Base-by-base conservation (phyloP, 1,140 invertebrate species). In the Helicoverpa armigera region DNA sequence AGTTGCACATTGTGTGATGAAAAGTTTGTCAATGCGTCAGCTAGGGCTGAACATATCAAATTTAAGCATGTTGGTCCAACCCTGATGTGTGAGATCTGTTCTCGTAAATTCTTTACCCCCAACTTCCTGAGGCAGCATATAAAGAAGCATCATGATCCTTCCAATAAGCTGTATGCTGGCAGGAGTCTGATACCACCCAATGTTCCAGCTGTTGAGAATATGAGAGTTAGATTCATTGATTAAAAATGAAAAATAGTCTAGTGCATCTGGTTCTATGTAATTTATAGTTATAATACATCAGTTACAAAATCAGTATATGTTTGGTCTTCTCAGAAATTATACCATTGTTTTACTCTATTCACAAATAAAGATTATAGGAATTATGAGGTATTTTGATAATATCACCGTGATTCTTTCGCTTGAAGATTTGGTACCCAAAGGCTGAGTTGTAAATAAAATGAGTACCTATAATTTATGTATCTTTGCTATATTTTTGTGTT, bases 21-120 rank as follows among this genome's bases (percentile, higher is more conserved):
- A 70, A 91, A 80, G 83, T 94, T 94, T 87, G 91, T 94, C 0
- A 94, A 94, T 82, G 89, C 93, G 3, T 94, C 93, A 1, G 87
- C 91, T 2, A 88, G 93, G 76, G 91, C 91, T 7, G 93, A 94
- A 53, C 92, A 94, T 83, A 90, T 92, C 0, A 94, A 93, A 48
- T 94, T 90, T 54, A 94, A 92, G 74, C 93, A 94, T 83, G 82
- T 91, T 0, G 92, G 91, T 7, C 93, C 93, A 31, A 92, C 89
- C 3, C 70, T 94, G 0, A 87, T 87, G 85, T 94, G 93, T 72
- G 91, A 94, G 13, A 89, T 94, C 53, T 94, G 93, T 76, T 88
- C 89, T 23, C 81, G 88, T 12, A 93, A 92, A 53, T 94, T 94
- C 88, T 91, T 94, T 0, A 94, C 93, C 12, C 79, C 87, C n/a